These are phyloP conservation scores for Netelia melanura DNA, from an alignment of 2,888 invertebrate species.

Conservation along the genomic window DNA sequence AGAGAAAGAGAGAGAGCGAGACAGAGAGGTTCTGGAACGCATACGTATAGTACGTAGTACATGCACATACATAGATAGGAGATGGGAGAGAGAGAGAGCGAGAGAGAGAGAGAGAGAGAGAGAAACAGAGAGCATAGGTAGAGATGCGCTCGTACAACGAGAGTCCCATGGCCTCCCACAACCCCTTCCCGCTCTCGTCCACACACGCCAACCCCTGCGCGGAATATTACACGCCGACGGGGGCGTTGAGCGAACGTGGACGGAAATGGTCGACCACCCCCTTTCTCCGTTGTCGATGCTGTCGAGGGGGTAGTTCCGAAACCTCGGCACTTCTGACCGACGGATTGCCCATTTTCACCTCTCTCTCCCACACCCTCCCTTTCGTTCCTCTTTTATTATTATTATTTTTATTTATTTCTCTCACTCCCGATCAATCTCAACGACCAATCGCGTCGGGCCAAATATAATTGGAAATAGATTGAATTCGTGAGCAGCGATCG, in stretches of 20 bases:
- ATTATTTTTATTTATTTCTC: conserved; percentile 24
- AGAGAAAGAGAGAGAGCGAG: conserved; percentile 73
- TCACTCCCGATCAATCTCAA: conserved; percentile 35
- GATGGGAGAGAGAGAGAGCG: conserved; percentile 3
- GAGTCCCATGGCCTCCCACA: conserved; percentile 74
- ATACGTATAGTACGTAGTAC: conserved; percentile 33
- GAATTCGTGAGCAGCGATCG: conserved; percentile 65
- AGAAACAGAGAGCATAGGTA: conserved; percentile 61
- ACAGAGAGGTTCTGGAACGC: conserved; percentile 65
- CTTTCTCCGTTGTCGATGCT: conserved; percentile 55
- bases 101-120: conserved; percentile 30
- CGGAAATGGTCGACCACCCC: conserved; percentile 64
- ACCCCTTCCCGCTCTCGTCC: conserved; percentile 71
- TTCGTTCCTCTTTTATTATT: conserved; percentile 26
- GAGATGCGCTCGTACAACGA: conserved; percentile 71
- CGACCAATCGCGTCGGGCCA: conserved; percentile 38
- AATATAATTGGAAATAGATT: conserved; percentile 68
- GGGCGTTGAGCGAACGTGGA: conserved; percentile 80
- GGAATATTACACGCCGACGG: conserved; percentile 74
- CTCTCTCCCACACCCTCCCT: conserved; percentile 35
- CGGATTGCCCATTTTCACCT: conserved; percentile 61
- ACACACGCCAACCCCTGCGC: conserved; percentile 71
- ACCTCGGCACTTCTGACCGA: conserved; percentile 73
- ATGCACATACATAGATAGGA: conserved; percentile 22
- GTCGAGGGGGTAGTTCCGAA: conserved; percentile 80